A percentile compares a stretch with the other conserved stretches of the same genome.
These are phyloP conservation scores for Procavia capensis DNA, from an alignment of 2,113 vertebrate genomes.

Conservation along the genomic window DNA sequence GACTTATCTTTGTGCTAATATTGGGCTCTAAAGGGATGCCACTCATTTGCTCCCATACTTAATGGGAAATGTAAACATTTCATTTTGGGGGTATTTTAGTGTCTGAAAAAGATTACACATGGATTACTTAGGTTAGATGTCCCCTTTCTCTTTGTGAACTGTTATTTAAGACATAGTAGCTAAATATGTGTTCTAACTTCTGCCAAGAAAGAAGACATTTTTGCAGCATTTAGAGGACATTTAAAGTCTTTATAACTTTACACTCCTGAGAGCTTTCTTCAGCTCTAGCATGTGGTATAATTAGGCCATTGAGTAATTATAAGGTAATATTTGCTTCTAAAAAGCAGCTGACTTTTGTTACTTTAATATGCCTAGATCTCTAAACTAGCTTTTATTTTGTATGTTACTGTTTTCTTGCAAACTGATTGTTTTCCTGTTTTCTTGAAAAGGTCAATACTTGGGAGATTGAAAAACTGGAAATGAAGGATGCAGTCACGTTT, in stretches of 20 bases:
- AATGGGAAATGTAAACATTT: background rate
- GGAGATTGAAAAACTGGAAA: conserved; percentile 85
- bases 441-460: conserved; percentile 85
- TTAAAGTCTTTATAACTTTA: conserved; percentile 24
- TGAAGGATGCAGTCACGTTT: conserved; percentile 79
- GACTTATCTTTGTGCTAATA: background rate
- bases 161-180: background rate
- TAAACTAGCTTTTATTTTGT: conserved; percentile 51
- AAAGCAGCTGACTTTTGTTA: conserved; percentile 1
- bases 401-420: background rate
- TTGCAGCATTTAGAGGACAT: background rate
- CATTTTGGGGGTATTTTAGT: background rate
- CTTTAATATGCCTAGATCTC: background rate
- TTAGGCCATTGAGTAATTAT: conserved; percentile 16
- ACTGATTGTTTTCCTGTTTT: conserved; percentile 72
- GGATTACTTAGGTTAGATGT: background rate
- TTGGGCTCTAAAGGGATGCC: background rate
- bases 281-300: background rate
- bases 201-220: conserved; percentile 4
- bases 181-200: background rate
- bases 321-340: conserved; percentile 15
- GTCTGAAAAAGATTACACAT: background rate
- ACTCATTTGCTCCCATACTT: background rate
- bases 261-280: background rate
- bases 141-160: background rate